Evolutionary conservation across 2,888 invertebrate genomes (phyloP).

Genomic region (Latrodectus elegans): DNA sequence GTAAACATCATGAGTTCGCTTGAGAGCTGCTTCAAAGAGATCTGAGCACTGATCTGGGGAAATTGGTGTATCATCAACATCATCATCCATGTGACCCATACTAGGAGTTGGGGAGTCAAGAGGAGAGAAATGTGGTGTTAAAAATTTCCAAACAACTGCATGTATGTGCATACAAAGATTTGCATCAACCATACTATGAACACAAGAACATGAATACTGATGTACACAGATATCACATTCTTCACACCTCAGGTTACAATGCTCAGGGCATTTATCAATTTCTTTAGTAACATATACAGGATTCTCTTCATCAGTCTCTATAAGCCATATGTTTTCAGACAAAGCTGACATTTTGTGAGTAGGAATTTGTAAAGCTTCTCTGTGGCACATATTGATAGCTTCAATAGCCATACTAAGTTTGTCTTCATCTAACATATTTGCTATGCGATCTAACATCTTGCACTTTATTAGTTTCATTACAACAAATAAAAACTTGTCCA

Average conservation of each 20-base stretch:
- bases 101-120: neutral
- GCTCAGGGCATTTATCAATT: constrained; percentile 30
- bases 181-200: constrained; percentile 34
- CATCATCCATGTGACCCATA: neutral
- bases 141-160: constrained; percentile 51
- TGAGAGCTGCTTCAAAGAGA: constrained; percentile 6
- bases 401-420: constrained; percentile 30
- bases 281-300: constrained; percentile 27
- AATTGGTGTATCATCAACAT: neutral
- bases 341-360: constrained; percentile 10
- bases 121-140: constrained; percentile 37
- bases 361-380: constrained; percentile 27
- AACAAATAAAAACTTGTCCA: constrained; percentile 41
- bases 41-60: neutral
- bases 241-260: constrained; percentile 27
- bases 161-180: constrained; percentile 43
- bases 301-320: constrained; percentile 20
- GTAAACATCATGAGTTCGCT: constrained; percentile 32
- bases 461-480: constrained; percentile 31
- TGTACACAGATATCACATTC: constrained; percentile 56
- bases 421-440: constrained; percentile 29
- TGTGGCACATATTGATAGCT: constrained; percentile 36
- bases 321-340: constrained; percentile 40
- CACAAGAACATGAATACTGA: constrained; percentile 33
- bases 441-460: constrained; percentile 47